A percentile compares a stretch with the other conserved stretches of the same genome.
These are phyloP conservation scores for Fratercula arctica DNA, from an alignment of 2,797 vertebrate genomes.

Conservation along the genomic window DNA sequence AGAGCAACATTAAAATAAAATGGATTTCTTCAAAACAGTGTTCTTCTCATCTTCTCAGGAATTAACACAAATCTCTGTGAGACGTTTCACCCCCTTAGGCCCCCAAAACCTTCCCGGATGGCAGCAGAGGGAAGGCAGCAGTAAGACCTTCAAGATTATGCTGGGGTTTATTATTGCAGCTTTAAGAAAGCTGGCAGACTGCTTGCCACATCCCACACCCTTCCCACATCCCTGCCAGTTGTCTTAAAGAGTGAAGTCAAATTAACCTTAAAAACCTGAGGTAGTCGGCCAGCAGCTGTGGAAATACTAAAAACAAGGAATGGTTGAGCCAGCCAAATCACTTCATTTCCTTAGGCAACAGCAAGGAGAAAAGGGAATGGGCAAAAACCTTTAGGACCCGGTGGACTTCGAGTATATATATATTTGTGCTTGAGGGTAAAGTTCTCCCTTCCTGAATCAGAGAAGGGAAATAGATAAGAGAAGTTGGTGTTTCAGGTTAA, in stretches of 20 bases:
- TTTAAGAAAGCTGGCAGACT: conserved; percentile 58
- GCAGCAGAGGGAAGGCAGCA: background rate
- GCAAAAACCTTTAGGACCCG: background rate
- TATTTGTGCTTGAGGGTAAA: background rate
- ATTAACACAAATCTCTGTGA: background rate
- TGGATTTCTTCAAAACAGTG: background rate
- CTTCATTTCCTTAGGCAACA: conserved; percentile 44
- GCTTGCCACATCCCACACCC: conserved; percentile 59
- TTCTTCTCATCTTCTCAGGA: background rate
- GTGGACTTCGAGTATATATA: background rate
- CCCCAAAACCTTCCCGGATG: background rate
- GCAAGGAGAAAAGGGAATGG: conserved; percentile 6
- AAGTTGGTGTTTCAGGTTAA: background rate
- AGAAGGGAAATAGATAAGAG: background rate
- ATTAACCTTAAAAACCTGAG: conserved; percentile 65
- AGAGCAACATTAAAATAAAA: background rate
- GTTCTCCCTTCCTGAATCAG: background rate
- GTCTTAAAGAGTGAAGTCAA: conserved; percentile 58
- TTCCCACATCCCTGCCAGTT: conserved; percentile 64
- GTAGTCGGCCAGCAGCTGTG: conserved; percentile 50
- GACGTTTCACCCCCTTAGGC: background rate
- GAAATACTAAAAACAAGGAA: conserved; percentile 58
- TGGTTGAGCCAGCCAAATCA: conserved; percentile 42
- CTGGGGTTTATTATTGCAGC: conserved; percentile 30
- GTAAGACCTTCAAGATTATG: conserved; percentile 9